Conservation (phyloP, 1,140 invertebrate species). For the Drosophila novamexicana region DNA sequence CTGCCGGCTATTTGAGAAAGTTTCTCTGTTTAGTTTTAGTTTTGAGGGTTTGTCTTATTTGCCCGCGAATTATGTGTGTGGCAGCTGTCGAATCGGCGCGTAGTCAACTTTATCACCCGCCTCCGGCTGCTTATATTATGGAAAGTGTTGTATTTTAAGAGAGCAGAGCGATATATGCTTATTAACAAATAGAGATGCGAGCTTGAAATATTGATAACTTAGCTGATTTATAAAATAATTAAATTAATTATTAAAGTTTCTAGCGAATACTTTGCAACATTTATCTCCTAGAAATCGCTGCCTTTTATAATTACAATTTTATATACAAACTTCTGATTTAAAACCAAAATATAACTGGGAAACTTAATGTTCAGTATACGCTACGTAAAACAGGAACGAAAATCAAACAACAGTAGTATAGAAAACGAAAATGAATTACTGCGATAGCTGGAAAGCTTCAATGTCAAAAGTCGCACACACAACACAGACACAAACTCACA, state of each 20-base stretch:
- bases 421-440: background rate
- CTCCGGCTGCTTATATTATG: slow-evolving; percentile 53
- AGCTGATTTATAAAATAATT: too few relatives aligned
- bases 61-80: slow-evolving; percentile 42
- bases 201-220: background rate
- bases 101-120: slow-evolving; percentile 39
- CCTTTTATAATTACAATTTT: too few relatives aligned
- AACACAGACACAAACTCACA: slow-evolving; percentile 3
- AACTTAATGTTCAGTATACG: too few relatives aligned
- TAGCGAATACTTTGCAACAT: too few relatives aligned
- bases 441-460: slow-evolving; percentile 11
- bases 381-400: too few relatives aligned
- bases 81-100: slow-evolving; percentile 36
- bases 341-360: too few relatives aligned
- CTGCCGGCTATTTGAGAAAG: slow-evolving; percentile 45
- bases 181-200: background rate
- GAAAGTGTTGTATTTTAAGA: slow-evolving; percentile 48
- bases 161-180: slow-evolving; percentile 15
- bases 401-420: background rate
- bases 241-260: too few relatives aligned
- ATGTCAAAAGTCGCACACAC: slow-evolving; percentile 1
- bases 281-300: too few relatives aligned
- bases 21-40: slow-evolving; percentile 46
- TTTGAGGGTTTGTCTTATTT: slow-evolving; percentile 36
- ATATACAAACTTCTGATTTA: too few relatives aligned